phyloP scores from a whole-genome alignment of 2,888 invertebrate genomes.

The Lepidonotus clava region DNA sequence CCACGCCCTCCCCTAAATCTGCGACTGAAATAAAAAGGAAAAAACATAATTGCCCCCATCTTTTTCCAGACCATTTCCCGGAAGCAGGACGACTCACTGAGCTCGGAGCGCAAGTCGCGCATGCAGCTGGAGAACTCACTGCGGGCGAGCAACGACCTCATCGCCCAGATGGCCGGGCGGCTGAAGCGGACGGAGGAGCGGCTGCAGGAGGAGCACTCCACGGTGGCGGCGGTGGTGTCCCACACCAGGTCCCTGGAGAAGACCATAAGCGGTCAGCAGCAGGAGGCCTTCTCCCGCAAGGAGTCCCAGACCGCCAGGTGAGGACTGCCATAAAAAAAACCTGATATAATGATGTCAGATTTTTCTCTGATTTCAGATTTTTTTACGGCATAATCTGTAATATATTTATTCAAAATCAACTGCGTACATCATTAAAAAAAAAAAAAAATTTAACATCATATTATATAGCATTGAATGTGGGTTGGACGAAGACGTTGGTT shows the following conservation, averaged over 20 bases:
- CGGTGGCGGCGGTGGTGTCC: slow-evolving; percentile 72
- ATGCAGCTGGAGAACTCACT: slow-evolving; percentile 76
- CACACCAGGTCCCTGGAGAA: slow-evolving; percentile 79
- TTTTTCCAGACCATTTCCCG: slow-evolving; percentile 67
- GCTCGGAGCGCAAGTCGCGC: slow-evolving; percentile 76
- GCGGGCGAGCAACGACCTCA: slow-evolving; percentile 75
- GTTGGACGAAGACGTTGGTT: background rate
- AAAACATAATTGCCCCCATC: no score
- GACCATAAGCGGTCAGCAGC: slow-evolving; percentile 75
- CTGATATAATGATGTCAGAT: no score
- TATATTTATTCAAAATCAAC: no score
- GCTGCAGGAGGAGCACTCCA: slow-evolving; percentile 73
- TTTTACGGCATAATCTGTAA: no score
- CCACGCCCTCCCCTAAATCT: no score
- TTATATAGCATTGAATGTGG: no score
- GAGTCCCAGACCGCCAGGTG: slow-evolving; percentile 64
- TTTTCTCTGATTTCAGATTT: no score
- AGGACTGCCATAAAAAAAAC: no score
- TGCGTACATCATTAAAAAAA: no score
- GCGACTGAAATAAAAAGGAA: no score
- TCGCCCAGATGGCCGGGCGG: slow-evolving; percentile 73
- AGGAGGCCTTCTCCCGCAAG: slow-evolving; percentile 73
- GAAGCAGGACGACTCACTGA: slow-evolving; percentile 75
- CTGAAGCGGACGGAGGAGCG: slow-evolving; percentile 76
- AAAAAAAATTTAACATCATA: no score